Percentiles rank a stretch among this genome's conserved stretches.
These are phyloP conservation scores for Scomberomorus guttatus DNA, from an alignment of 2,797 vertebrate genomes.

Conservation along the genomic window DNA sequence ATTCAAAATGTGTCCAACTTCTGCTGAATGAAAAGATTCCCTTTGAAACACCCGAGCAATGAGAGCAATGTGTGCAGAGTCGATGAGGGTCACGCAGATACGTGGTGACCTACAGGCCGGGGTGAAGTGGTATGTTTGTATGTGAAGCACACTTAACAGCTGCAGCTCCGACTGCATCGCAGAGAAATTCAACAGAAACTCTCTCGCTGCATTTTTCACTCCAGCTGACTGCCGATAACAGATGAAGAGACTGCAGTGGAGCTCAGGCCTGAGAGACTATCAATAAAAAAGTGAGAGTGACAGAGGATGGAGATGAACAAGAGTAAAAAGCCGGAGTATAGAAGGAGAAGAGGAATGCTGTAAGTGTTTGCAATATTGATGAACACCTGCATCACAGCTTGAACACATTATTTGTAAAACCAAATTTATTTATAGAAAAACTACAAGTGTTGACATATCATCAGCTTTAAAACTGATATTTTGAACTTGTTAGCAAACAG, in stretches of 20 bases:
- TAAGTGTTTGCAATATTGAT: not conserved
- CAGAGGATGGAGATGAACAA: not conserved
- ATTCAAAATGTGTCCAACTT: not conserved
- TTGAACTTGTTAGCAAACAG: no score
- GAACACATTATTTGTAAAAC: no score
- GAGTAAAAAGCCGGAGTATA: not conserved
- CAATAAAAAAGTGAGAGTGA: not conserved
- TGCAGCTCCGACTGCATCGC: not conserved
- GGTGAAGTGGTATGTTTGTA: not conserved
- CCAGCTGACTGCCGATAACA: not conserved
- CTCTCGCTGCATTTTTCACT: not conserved
- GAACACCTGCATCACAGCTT: no score
- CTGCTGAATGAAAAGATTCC: not conserved
- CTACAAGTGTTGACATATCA: no score
- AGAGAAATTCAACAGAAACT: not conserved
- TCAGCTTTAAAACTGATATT: no score
- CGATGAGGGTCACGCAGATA: not conserved
- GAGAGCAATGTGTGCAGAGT: not conserved
- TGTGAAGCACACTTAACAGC: not conserved
- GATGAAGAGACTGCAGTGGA: conserved; percentile 5
- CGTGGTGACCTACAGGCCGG: not conserved
- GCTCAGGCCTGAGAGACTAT: not conserved
- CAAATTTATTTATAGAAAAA: no score
- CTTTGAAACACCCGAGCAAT: not conserved
- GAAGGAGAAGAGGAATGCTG: not conserved